A percentile compares a stretch with the other conserved stretches of the same genome.
Conservation (phyloP, 2,113 vertebrate genomes). For the Zapornia atra region DNA sequence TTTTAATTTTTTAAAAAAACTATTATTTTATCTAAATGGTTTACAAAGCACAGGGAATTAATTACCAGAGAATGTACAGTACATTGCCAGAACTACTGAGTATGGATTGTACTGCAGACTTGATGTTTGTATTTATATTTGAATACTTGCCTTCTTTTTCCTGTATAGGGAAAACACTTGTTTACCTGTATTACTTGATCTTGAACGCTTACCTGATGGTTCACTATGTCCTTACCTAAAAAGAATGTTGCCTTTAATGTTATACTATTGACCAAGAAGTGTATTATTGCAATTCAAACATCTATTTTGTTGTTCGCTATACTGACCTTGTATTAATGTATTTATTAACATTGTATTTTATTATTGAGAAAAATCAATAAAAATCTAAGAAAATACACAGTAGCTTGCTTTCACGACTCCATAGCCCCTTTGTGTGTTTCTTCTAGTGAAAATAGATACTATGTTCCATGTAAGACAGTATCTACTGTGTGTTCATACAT, state of each 20-base stretch:
- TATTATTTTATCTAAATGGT: slow-evolving; percentile 46
- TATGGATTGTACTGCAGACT: slow-evolving; percentile 72
- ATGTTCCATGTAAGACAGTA: background rate
- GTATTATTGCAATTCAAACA: slow-evolving; percentile 76
- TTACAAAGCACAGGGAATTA: slow-evolving; percentile 67
- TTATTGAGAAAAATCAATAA: slow-evolving; percentile 81
- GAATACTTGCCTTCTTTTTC: slow-evolving; percentile 82
- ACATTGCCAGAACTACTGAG: slow-evolving; percentile 65
- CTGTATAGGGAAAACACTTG: slow-evolving; percentile 76
- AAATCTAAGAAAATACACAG: slow-evolving; percentile 73
- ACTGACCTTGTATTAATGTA: slow-evolving; percentile 79
- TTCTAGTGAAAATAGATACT: slow-evolving; percentile 48
- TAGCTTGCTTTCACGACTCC: slow-evolving; percentile 77
- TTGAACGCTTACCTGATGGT: slow-evolving; percentile 75
- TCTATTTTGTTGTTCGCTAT: slow-evolving; percentile 78
- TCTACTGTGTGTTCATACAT: slow-evolving; percentile 12
- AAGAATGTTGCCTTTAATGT: slow-evolving; percentile 79
- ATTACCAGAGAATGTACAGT: slow-evolving; percentile 68
- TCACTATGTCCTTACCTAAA: slow-evolving; percentile 77
- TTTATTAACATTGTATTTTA: slow-evolving; percentile 83
- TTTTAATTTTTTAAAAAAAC: slow-evolving; percentile 12
- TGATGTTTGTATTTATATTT: slow-evolving; percentile 78
- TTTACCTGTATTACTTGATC: slow-evolving; percentile 82
- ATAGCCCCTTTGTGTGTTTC: slow-evolving; percentile 75
- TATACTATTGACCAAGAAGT: slow-evolving; percentile 72